Evolutionary conservation across 2,888 invertebrate genomes (phyloP).

Genomic region (Neria commutata): DNA sequence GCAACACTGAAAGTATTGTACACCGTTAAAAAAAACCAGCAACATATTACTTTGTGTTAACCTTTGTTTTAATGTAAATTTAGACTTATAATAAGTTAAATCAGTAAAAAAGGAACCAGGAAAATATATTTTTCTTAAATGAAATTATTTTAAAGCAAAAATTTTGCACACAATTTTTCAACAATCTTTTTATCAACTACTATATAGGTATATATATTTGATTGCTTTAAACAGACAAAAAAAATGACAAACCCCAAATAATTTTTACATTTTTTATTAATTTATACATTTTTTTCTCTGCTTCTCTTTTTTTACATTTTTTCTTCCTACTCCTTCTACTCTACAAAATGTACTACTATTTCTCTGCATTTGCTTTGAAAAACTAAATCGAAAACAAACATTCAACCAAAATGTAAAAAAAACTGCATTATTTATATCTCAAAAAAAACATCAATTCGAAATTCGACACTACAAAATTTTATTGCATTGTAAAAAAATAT

Average conservation of each 20-base stretch:
- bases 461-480: neutral
- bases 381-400: neutral
- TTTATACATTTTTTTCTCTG: slow-evolving; percentile 10
- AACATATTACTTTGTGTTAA: slow-evolving; percentile 11
- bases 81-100: slow-evolving; percentile 21
- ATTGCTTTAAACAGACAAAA: too few species aligned
- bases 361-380: slow-evolving; percentile 6
- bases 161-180: too few species aligned
- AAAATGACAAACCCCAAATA: too few species aligned
- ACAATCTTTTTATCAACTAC: neutral
- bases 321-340: neutral
- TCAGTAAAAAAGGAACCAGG: slow-evolving; percentile 18
- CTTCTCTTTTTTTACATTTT: slow-evolving; percentile 7
- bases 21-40: neutral
- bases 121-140: neutral
- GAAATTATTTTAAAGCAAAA: neutral
- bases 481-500: neutral
- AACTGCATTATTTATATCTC: neutral
- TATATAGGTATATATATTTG: neutral
- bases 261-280: slow-evolving; percentile 4
- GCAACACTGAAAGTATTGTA: neutral
- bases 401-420: too few species aligned
- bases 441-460: slow-evolving; percentile 3
- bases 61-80: neutral
- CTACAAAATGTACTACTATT: neutral